Evolutionary conservation across 2,113 vertebrate species (phyloP).

Genomic region (Ariopsis seemanni): DNA sequence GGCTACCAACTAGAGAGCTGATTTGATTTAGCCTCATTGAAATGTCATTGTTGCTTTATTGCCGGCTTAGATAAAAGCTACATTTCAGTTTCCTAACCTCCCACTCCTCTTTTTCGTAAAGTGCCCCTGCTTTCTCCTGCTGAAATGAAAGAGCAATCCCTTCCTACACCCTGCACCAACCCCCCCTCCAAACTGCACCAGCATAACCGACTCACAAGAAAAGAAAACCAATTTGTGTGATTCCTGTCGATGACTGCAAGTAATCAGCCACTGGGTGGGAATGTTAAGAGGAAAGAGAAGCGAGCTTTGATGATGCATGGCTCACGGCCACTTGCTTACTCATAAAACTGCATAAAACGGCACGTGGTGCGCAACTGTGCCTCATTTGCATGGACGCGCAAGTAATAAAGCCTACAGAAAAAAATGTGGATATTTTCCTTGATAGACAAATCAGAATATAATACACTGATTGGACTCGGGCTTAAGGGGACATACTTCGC

Average conservation of each 20-base stretch:
- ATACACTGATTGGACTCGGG: not conserved
- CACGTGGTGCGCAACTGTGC: slow-evolving; percentile 41
- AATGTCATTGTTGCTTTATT: slow-evolving; percentile 43
- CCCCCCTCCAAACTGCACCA: not conserved
- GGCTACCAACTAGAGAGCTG: slow-evolving; percentile 18
- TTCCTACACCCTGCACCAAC: not conserved
- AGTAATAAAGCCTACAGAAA: slow-evolving; percentile 58
- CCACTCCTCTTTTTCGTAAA: slow-evolving; percentile 14
- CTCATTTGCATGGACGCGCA: slow-evolving; percentile 60
- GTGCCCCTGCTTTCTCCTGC: not conserved
- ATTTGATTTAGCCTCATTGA: slow-evolving; percentile 52
- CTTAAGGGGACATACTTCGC: not conserved
- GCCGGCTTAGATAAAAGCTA: slow-evolving; percentile 43
- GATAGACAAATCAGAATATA: slow-evolving; percentile 24
- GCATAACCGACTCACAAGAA: slow-evolving; percentile 61
- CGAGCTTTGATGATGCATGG: slow-evolving; percentile 24
- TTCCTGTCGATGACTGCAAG: slow-evolving; percentile 29
- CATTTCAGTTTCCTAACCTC: slow-evolving; percentile 53
- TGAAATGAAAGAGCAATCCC: slow-evolving; percentile 55
- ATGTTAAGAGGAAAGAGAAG: not conserved
- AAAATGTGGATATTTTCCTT: slow-evolving; percentile 10
- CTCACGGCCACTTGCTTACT: slow-evolving; percentile 55
- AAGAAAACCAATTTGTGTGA: slow-evolving; percentile 62
- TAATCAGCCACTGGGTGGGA: not conserved
- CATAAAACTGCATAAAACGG: slow-evolving; percentile 46